phyloP scores from a whole-genome alignment of 1,140 invertebrate genomes.

The Drosophila murphyi region DNA sequence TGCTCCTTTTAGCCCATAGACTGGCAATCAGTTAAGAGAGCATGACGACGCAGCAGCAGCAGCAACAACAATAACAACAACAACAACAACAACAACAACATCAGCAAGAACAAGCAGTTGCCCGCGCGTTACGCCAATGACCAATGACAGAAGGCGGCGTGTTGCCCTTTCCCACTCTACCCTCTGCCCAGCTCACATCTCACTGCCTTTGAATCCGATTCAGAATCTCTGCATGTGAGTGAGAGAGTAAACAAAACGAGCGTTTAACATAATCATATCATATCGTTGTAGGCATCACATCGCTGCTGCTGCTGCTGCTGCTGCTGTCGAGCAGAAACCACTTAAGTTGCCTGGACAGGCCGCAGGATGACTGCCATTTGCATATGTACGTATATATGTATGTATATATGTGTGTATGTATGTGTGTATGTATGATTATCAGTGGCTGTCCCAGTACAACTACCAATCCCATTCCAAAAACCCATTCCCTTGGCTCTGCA shows the following conservation, averaged over 20 bases:
- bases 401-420: background rate
- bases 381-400: conserved; percentile 58
- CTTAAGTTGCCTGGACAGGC: conserved; percentile 69
- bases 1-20: conserved; percentile 75
- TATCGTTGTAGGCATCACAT: conserved; percentile 77
- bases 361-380: conserved; percentile 74
- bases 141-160: conserved; percentile 56
- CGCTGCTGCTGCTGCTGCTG: conserved; percentile 45
- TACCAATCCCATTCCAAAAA: background rate
- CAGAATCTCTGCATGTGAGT: conserved; percentile 29
- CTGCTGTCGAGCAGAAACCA: conserved; percentile 59
- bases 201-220: conserved; percentile 11
- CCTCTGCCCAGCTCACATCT: conserved; percentile 20
- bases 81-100: background rate
- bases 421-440: background rate
- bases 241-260: conserved; percentile 72
- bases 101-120: conserved; percentile 51
- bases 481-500: conserved; percentile 38
- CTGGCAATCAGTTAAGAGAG: conserved; percentile 77
- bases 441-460: background rate
- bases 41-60: conserved; percentile 64
- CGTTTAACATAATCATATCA: conserved; percentile 83
- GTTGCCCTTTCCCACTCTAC: conserved; percentile 27
- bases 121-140: conserved; percentile 63
- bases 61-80: conserved; percentile 26